Percentiles rank a stretch among this genome's conserved stretches.
These are phyloP conservation scores for Sceliomorpha sp. DNA, from an alignment of 2,888 invertebrate genomes.

Conservation along the genomic window DNA sequence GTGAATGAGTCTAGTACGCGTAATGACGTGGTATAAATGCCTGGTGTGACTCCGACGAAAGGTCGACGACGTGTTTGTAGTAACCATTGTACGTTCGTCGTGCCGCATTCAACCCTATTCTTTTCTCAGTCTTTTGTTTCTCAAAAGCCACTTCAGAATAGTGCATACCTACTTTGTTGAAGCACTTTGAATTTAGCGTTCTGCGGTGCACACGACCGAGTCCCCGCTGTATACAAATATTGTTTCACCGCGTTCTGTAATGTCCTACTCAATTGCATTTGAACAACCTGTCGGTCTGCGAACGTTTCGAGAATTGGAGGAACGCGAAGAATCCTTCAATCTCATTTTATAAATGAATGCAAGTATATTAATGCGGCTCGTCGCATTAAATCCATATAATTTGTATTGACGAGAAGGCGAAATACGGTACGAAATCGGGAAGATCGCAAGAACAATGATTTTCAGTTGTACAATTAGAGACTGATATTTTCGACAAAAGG, in stretches of 20 bases:
- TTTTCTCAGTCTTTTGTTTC: conserved; percentile 64
- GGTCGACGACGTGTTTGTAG: conserved; percentile 41
- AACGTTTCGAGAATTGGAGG: no score
- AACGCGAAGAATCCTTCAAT: no score
- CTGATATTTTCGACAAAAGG: no score
- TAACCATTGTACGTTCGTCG: conserved; percentile 65
- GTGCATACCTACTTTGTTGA: conserved; percentile 36
- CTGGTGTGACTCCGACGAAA: conserved; percentile 23
- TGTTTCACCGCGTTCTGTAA: neutral
- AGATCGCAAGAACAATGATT: no score
- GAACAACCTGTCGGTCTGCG: no score
- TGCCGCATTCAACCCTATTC: conserved; percentile 65
- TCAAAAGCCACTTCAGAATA: conserved; percentile 59
- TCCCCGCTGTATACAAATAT: conserved; percentile 28
- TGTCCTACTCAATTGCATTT: no score
- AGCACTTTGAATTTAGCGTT: conserved; percentile 39
- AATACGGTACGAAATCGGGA: no score
- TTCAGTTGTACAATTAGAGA: no score
- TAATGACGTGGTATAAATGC: conserved; percentile 25
- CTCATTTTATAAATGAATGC: no score
- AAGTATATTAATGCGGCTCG: no score
- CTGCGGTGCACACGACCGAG: conserved; percentile 51
- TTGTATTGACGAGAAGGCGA: no score
- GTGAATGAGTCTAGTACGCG: conserved; percentile 11
- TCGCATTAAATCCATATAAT: no score